Evolutionary conservation across 2,113 vertebrate species (phyloP).

Genomic region (Isichthys henryi): DNA sequence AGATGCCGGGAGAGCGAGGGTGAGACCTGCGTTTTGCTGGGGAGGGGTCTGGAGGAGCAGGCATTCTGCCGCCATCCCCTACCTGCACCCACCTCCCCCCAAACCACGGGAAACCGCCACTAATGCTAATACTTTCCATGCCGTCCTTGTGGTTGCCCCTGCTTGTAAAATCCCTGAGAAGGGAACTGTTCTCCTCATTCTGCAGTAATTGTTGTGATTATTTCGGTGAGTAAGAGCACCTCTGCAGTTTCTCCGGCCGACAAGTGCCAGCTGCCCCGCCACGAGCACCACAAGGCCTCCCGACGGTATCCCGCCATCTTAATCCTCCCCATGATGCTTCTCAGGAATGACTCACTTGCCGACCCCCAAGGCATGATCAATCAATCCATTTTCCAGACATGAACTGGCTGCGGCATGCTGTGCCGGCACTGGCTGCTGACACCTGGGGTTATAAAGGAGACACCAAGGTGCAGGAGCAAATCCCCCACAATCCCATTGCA

Average conservation of each 20-base stretch:
- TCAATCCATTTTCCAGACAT: conserved; percentile 29
- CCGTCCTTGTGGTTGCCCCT: not conserved
- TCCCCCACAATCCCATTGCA: not conserved
- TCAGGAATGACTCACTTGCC: conserved; percentile 35
- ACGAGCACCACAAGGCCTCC: conserved; percentile 11
- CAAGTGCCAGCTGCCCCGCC: conserved; percentile 14
- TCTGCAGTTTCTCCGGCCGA: conserved; percentile 18
- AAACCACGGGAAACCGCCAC: not conserved
- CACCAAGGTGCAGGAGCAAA: not conserved
- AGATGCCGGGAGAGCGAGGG: not conserved
- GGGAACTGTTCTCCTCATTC: conserved; percentile 23
- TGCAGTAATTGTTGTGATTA: conserved; percentile 27
- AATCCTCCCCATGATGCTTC: conserved; percentile 36
- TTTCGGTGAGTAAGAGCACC: conserved; percentile 46
- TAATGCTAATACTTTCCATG: not conserved
- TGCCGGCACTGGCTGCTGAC: not conserved
- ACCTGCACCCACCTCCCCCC: not conserved
- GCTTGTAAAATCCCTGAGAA: conserved; percentile 25
- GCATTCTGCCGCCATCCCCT: not conserved
- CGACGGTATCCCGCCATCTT: conserved; percentile 33
- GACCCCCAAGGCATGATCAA: conserved; percentile 35
- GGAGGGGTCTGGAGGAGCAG: conserved; percentile 1
- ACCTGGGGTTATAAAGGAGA: not conserved
- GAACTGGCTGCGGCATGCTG: not conserved
- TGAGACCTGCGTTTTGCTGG: not conserved